Evolutionary conservation across 2,113 vertebrate species (phyloP).

Genomic region (Collichthys lucidus): DNA sequence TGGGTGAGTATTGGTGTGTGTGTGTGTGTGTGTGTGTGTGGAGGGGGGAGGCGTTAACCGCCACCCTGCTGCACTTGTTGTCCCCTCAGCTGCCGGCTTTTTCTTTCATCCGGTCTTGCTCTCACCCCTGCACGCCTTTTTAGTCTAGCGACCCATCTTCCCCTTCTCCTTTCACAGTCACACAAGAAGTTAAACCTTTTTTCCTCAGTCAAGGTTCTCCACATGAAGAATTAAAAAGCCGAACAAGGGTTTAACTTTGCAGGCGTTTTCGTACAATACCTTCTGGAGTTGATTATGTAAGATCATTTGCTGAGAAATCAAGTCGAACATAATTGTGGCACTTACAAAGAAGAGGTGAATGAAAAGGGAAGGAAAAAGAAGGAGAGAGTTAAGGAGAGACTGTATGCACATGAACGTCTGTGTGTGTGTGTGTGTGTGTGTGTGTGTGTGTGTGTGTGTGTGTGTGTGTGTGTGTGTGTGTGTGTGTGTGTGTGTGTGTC

Average conservation of each 20-base stretch:
- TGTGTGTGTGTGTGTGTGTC: conserved; percentile 9
- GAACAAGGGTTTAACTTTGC: conserved; percentile 35
- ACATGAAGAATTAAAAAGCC: conserved; percentile 23
- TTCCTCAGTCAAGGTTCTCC: conserved; percentile 42
- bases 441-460: conserved; percentile 7
- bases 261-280: conserved; percentile 18
- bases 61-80: conserved; percentile 78
- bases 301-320: conserved; percentile 44
- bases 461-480: conserved; percentile 27
- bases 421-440: conserved; percentile 10
- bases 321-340: conserved; percentile 38
- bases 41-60: conserved; percentile 70
- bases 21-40: conserved; percentile 14
- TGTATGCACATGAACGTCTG: conserved; percentile 13
- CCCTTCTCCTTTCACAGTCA: conserved; percentile 40
- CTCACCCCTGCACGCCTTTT: conserved; percentile 57
- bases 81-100: conserved; percentile 75
- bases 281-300: conserved; percentile 48
- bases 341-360: conserved; percentile 23
- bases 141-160: conserved; percentile 52
- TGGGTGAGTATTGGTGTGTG: conserved; percentile 53
- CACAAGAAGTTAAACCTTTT: conserved; percentile 44
- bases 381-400: neutral
- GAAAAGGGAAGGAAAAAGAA: neutral
- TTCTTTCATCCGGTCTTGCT: conserved; percentile 65